Evolutionary conservation across 2,113 vertebrate genomes (phyloP).

Genomic region (Amblyornis subalaris): DNA sequence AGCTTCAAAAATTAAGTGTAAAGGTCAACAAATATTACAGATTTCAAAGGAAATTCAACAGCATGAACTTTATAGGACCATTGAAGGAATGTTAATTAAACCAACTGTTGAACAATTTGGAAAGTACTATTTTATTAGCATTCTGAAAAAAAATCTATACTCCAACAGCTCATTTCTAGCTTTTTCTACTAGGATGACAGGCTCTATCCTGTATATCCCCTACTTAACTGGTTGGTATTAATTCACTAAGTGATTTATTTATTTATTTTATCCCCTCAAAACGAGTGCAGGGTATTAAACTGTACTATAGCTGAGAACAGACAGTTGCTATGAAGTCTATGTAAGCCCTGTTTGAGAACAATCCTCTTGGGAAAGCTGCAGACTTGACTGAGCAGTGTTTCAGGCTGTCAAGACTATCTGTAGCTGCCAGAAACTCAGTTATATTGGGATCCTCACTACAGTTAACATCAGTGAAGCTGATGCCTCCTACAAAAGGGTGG

Average conservation of each 20-base stretch:
- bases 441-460: not conserved
- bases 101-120: not conserved
- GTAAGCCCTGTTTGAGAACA: not conserved
- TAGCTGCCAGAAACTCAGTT: not conserved
- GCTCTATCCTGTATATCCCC: not conserved
- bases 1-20: not conserved
- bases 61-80: not conserved
- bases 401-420: not conserved
- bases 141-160: not conserved
- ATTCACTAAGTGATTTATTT: not conserved
- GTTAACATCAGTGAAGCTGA: not conserved
- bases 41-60: conserved; percentile 2
- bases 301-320: not conserved
- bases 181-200: not conserved
- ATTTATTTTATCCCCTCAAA: not conserved
- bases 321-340: not conserved
- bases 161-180: not conserved
- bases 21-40: conserved; percentile 1
- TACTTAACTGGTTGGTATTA: not conserved
- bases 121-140: not conserved
- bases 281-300: not conserved
- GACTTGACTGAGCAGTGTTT: not conserved
- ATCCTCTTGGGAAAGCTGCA: not conserved
- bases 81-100: not conserved
- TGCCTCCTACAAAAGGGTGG: not conserved